Base-by-base conservation (phyloP, 2,797 vertebrate genomes). In the Hylomyscus alleni region DNA sequence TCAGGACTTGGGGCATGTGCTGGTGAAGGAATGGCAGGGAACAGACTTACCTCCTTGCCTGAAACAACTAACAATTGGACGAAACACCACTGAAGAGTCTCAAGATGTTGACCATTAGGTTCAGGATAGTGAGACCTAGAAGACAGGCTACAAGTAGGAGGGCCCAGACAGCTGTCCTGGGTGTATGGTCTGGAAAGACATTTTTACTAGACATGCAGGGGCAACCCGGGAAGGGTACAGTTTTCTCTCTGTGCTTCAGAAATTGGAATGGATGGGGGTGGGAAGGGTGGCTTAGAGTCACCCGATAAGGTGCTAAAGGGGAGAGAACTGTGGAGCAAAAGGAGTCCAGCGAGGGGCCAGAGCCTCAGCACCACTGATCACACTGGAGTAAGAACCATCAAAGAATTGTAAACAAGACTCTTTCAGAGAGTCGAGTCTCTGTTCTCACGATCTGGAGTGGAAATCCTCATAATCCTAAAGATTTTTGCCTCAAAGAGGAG, bases 231-330 rank as follows among this genome's bases (percentile, higher is more conserved):
- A 13, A 9, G 50, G 83, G 22, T 26, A 88, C 3, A 72, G 1
- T 8, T 13, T 3, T 76, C 54, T 80, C 13, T 75, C 47, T n/a
- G 44, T n/a, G 2, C 50, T 84, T 19, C 67, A 19, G 7, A 73
- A 56, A 12, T 8, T 56, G 34, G 26, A 62, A 15, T 19, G 11
- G 4, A 14, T 14, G 14, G 10, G 1, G 0, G 5, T 6, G 1
- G 17, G 2, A 3, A 22, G 29, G 24, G 34, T 17, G 20, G 29
- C 24, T 75, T 22, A 24, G 76, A 80, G 80, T 78, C n/a, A 2
- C 50, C 62, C 0, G 37, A 26, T 24, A 54, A 52, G 10, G 7
- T 10, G 20, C n/a, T 29, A 60, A 90, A 93, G 62, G 60, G 13
- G 26, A 62, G 3, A 78, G 11, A 34, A 7, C 12, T 52, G 14